A percentile compares a stretch with the other conserved stretches of the same genome.
These are phyloP conservation scores for Euspilapteryx auroguttella DNA, from an alignment of 2,888 invertebrate species.

Conservation along the genomic window DNA sequence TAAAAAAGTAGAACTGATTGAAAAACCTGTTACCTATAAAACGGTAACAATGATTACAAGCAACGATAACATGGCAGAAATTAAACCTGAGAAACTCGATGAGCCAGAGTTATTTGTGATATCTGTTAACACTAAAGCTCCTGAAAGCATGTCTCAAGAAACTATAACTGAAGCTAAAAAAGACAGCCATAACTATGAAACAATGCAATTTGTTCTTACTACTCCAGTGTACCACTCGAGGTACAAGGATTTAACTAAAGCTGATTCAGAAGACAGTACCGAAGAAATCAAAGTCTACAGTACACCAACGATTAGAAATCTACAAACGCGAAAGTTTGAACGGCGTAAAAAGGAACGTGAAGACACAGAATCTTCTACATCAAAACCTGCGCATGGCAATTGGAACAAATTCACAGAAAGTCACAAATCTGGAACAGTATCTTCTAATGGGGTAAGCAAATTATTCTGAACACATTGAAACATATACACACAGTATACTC, in stretches of 20 bases:
- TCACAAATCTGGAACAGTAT: conserved; percentile 37
- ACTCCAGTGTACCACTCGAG: conserved; percentile 39
- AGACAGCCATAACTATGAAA: conserved; percentile 22
- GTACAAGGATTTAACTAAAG: conserved; percentile 24
- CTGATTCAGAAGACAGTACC: conserved; percentile 15
- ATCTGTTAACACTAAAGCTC: conserved; percentile 32
- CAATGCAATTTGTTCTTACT: conserved; percentile 16
- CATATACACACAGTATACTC: no score
- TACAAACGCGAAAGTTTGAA: conserved; percentile 33
- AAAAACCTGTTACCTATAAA: not conserved
- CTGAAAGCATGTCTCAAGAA: conserved; percentile 26
- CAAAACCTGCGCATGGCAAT: conserved; percentile 23
- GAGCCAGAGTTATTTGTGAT: conserved; percentile 22
- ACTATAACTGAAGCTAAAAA: conserved; percentile 18
- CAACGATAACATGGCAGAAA: conserved; percentile 5
- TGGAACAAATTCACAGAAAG: conserved; percentile 33
- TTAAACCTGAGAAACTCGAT: conserved; percentile 12
- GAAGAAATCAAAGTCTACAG: conserved; percentile 14
- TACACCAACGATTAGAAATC: conserved; percentile 31
- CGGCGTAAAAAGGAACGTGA: conserved; percentile 19
- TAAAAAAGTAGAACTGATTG: not conserved
- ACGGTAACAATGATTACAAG: not conserved
- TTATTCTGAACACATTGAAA: not conserved
- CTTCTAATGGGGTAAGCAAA: conserved; percentile 45
- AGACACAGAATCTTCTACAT: conserved; percentile 14